phyloP scores from a whole-genome alignment of 1,140 invertebrate genomes.

The Zaprionus ghesquierei region DNA sequence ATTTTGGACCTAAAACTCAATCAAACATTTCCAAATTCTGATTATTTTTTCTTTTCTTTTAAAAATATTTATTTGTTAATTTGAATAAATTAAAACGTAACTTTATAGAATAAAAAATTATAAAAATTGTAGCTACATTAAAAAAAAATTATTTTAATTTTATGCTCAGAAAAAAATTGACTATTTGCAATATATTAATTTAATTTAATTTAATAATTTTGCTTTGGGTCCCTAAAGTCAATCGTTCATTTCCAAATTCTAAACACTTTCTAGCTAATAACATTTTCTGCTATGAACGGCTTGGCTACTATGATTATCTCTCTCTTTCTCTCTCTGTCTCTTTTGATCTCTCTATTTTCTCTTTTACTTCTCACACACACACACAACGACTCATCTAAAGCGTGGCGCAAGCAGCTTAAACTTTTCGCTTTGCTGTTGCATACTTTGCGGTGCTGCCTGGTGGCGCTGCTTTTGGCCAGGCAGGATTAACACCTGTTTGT shows the following conservation, averaged over 20 bases:
- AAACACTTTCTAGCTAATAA: background rate
- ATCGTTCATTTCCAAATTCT: background rate
- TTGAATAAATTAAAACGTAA: too few relatives aligned
- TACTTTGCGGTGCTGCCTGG: slow-evolving; percentile 23
- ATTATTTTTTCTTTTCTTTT: too few relatives aligned
- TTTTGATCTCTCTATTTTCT: background rate
- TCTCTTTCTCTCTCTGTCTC: background rate
- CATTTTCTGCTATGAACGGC: background rate
- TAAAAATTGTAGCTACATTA: too few relatives aligned
- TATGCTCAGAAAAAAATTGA: too few relatives aligned
- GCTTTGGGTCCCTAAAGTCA: too few relatives aligned
- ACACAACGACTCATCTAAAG: background rate
- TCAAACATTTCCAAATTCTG: too few relatives aligned
- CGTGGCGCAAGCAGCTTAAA: slow-evolving; percentile 40
- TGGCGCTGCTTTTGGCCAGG: slow-evolving; percentile 24
- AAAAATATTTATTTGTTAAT: too few relatives aligned
- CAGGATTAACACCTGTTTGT: slow-evolving; percentile 77
- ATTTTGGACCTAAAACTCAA: too few relatives aligned
- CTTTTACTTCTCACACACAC: background rate
- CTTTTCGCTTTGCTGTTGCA: slow-evolving; percentile 36
- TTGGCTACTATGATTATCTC: slow-evolving; percentile 20
- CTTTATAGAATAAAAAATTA: too few relatives aligned
- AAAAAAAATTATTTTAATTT: too few relatives aligned
- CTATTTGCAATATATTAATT: too few relatives aligned
- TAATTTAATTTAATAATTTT: too few relatives aligned